A percentile compares a stretch with the other conserved stretches of the same genome.
Conservation (phyloP, 2,888 invertebrate species). For the Scaptomyza tumidula region DNA sequence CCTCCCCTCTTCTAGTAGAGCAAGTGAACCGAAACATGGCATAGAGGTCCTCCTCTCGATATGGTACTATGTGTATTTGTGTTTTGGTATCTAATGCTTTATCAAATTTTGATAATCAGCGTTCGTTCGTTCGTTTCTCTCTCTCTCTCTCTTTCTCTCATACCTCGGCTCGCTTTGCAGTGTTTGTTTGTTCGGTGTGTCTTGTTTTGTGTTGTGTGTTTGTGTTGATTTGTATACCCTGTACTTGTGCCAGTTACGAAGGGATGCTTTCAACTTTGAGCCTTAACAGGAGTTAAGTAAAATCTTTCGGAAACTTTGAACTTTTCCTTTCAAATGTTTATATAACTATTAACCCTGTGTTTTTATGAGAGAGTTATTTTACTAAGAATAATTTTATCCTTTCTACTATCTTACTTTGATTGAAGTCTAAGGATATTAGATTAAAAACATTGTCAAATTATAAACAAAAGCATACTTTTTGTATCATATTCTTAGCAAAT, state of each 20-base stretch:
- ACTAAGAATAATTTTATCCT: no score
- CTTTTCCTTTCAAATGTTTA: no score
- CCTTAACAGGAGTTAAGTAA: not conserved
- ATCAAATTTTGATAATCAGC: slow-evolving; percentile 76
- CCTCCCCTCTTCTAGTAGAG: slow-evolving; percentile 7
- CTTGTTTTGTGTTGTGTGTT: slow-evolving; percentile 38
- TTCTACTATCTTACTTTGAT: no score
- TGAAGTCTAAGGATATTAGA: no score
- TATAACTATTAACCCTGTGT: no score
- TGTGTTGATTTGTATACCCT: slow-evolving; percentile 59
- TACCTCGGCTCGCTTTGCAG: slow-evolving; percentile 43
- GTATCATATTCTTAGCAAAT: no score
- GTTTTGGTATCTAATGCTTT: slow-evolving; percentile 64
- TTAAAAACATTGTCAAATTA: no score
- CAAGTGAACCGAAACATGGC: slow-evolving; percentile 67
- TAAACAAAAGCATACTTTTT: no score
- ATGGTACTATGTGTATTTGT: slow-evolving; percentile 35
- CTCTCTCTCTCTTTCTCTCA: slow-evolving; percentile 28
- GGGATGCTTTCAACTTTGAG: not conserved
- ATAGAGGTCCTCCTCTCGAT: slow-evolving; percentile 44
- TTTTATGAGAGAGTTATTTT: no score
- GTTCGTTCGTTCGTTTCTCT: slow-evolving; percentile 54
- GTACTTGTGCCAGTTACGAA: not conserved
- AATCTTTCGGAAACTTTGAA: no score
- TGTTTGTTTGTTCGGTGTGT: slow-evolving; percentile 48